Evolutionary conservation across 2,888 invertebrate genomes (phyloP).

Genomic region (Melinaea marsaeus): DNA sequence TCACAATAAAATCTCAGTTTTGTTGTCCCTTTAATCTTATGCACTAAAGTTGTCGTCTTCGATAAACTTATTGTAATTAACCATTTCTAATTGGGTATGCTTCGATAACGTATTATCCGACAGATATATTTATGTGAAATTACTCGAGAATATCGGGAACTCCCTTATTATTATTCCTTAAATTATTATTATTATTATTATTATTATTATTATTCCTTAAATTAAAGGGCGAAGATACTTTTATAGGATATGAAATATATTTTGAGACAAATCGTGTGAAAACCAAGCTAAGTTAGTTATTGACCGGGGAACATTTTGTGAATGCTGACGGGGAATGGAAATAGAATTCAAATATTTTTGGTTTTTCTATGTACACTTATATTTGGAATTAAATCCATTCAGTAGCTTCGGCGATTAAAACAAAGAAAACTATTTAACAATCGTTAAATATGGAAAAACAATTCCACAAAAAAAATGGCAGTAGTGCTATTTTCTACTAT

Average conservation of each 20-base stretch:
- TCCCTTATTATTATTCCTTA: no score
- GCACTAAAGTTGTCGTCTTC: conserved; percentile 38
- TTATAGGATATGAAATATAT: conserved; percentile 22
- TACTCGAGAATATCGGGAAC: conserved; percentile 29
- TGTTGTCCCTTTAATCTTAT: no score
- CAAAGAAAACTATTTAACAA: no score
- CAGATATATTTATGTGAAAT: conserved; percentile 21
- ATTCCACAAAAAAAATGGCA: no score
- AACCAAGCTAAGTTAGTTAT: conserved; percentile 16
- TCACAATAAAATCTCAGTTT: no score
- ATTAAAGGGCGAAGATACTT: conserved; percentile 21
- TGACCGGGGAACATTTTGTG: conserved; percentile 5
- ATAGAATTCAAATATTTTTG: background rate
- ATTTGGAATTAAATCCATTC: no score
- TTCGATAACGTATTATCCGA: conserved; percentile 40
- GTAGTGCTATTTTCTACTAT: no score
- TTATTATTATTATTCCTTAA: no score
- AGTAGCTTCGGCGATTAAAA: no score
- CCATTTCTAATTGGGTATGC: conserved; percentile 17
- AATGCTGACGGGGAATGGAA: background rate
- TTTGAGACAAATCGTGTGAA: conserved; percentile 17
- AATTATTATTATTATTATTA: no score
- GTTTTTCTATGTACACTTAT: no score
- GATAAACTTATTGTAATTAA: conserved; percentile 30
- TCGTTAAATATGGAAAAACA: no score